Percentiles rank a stretch among this genome's conserved stretches.
These are phyloP conservation scores for Lutjanus argentimaculatus DNA, from an alignment of 2,797 vertebrate genomes.

Conservation along the genomic window DNA sequence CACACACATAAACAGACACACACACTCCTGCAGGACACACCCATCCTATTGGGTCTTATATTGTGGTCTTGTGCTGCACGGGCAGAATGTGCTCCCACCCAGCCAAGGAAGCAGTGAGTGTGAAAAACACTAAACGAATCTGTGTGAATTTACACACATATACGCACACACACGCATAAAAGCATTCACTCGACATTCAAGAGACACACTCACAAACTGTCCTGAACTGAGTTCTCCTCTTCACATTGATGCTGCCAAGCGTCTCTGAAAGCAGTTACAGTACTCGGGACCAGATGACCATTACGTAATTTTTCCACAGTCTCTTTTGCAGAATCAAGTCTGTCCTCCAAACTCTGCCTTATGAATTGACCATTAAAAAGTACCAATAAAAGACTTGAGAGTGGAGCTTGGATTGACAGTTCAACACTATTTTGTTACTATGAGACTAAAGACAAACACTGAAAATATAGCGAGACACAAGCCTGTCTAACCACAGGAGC, in stretches of 20 bases:
- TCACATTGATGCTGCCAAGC: conserved; percentile 27
- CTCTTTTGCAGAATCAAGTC: conserved; percentile 9
- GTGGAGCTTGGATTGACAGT: conserved; percentile 15
- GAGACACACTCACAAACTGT: conserved; percentile 3
- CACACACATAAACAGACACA: conserved; percentile 17
- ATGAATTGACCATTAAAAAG: conserved; percentile 6
- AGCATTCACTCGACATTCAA: conserved; percentile 1
- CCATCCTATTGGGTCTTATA: conserved; percentile 50
- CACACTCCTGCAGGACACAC: conserved; percentile 35
- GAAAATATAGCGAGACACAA: conserved; percentile 5
- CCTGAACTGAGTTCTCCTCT: conserved; percentile 20
- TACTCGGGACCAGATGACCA: conserved; percentile 53
- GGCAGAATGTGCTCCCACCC: conserved; percentile 42
- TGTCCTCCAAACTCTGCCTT: conserved; percentile 16
- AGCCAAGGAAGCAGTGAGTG: conserved; percentile 22
- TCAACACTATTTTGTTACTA: conserved; percentile 20
- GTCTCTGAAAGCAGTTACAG: conserved; percentile 21
- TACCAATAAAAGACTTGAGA: not conserved
- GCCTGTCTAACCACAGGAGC: not conserved
- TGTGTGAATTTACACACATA: conserved; percentile 1
- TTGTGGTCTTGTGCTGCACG: conserved; percentile 47
- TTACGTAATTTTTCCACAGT: conserved; percentile 41
- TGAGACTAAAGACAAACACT: conserved; percentile 7
- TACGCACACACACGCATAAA: conserved; percentile 14
- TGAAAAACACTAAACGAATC: conserved; percentile 50